These are phyloP conservation scores for Platysteira castanea DNA, from an alignment of 2,113 vertebrate genomes.

Conservation along the genomic window DNA sequence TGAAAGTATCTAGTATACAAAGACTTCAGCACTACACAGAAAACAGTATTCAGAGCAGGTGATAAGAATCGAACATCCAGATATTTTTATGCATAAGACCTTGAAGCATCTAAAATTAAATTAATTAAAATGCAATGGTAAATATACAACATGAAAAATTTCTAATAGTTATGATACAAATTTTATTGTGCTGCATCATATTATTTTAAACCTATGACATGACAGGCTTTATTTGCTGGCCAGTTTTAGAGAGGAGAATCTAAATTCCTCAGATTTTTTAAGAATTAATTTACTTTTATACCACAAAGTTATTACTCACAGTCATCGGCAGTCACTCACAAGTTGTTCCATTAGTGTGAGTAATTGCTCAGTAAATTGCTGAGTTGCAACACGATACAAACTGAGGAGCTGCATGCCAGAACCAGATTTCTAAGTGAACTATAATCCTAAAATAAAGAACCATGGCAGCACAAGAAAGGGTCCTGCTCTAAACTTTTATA, in stretches of 20 bases:
- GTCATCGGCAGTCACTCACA: not conserved
- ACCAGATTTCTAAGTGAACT: not conserved
- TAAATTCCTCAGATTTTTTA: not conserved
- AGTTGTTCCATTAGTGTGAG: slow-evolving; percentile 7
- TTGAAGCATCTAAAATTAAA: not conserved
- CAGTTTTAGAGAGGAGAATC: not conserved
- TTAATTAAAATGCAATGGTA: not conserved
- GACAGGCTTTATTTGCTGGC: not conserved
- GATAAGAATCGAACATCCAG: not conserved
- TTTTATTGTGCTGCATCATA: not conserved
- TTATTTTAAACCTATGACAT: not conserved
- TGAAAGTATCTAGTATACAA: not conserved
- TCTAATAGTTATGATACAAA: not conserved
- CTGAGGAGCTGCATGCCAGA: not conserved
- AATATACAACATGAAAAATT: not conserved
- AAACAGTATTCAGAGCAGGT: not conserved
- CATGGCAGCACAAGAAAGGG: not conserved
- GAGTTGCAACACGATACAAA: not conserved
- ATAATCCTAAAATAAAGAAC: not conserved
- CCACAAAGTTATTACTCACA: not conserved
- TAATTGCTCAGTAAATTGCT: not conserved
- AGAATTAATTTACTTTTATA: not conserved
- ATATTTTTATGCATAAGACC: not conserved
- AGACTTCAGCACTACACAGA: not conserved
- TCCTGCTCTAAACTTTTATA: not conserved